Conservation (phyloP, 2,888 invertebrate species). For the Leucoptera coffeella region DNA sequence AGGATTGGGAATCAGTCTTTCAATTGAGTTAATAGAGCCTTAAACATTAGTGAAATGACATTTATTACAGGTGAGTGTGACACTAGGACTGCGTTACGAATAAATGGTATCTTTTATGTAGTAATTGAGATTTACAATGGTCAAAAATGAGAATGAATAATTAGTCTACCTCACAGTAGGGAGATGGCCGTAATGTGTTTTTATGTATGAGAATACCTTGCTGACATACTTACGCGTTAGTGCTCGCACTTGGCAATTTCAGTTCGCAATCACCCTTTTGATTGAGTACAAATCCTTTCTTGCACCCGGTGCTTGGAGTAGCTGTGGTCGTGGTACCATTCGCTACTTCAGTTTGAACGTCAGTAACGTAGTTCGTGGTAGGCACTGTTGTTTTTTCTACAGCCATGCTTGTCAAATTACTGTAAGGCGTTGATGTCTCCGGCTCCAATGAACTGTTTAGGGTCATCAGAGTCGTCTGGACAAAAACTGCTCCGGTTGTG, state of each 20-base stretch:
- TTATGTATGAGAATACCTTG: neutral
- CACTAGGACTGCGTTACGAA: too few species aligned
- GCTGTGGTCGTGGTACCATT: slow-evolving; percentile 2
- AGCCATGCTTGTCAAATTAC: neutral
- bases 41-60: too few species aligned
- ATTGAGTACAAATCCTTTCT: slow-evolving; percentile 29
- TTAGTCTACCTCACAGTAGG: too few species aligned
- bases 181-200: too few species aligned
- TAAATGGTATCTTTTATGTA: too few species aligned
- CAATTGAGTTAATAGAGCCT: too few species aligned
- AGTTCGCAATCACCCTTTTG: slow-evolving; percentile 32
- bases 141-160: too few species aligned
- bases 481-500: slow-evolving; percentile 6
- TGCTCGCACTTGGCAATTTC: slow-evolving; percentile 18
- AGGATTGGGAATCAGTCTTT: too few species aligned
- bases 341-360: neutral
- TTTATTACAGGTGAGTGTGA: too few species aligned
- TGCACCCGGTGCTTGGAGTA: slow-evolving; percentile 15
- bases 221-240: slow-evolving; percentile 26
- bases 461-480: neutral
- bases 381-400: neutral
- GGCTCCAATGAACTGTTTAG: neutral
- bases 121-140: too few species aligned
- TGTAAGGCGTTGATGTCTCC: slow-evolving; percentile 1
- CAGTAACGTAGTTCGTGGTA: neutral